Conservation (phyloP, 2,888 invertebrate species). For the Eupithecia vulgata region DNA sequence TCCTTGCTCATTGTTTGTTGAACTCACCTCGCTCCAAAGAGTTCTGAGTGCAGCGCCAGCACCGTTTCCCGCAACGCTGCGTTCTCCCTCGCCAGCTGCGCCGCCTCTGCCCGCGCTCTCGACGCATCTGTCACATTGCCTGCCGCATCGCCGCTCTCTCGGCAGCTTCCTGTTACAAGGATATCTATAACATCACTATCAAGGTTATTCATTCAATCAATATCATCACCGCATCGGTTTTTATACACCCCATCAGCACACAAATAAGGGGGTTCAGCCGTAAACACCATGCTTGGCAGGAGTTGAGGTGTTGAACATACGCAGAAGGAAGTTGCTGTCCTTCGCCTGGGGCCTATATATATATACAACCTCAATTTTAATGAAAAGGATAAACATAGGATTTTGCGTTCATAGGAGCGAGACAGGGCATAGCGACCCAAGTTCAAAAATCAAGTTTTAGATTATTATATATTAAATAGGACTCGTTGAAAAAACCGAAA, state of each 20-base stretch:
- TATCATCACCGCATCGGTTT: not conserved
- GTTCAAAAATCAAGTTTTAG: no score
- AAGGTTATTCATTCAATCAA: not conserved
- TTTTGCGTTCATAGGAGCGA: no score
- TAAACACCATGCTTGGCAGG: not conserved
- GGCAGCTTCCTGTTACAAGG: constrained; percentile 61
- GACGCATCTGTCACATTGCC: constrained; percentile 73
- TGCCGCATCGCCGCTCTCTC: constrained; percentile 64
- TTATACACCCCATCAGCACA: not conserved
- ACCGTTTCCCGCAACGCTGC: constrained; percentile 88
- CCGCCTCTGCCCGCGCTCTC: constrained; percentile 85
- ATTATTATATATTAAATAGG: no score
- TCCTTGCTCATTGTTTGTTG: not conserved
- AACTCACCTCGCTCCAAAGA: constrained; percentile 88
- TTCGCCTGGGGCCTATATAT: no score
- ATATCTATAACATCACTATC: not conserved
- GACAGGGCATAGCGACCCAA: no score
- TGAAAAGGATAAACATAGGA: no score
- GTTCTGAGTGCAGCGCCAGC: constrained; percentile 90
- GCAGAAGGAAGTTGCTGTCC: not conserved
- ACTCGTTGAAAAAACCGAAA: no score
- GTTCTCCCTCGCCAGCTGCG: constrained; percentile 87
- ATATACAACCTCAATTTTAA: no score
- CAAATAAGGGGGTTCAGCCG: not conserved
- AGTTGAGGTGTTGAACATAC: not conserved